Evolutionary conservation across 2,113 vertebrate genomes (phyloP), one percentile per base, ranked within the genome.

Genomic region (Hippocampus abdominalis): DNA sequence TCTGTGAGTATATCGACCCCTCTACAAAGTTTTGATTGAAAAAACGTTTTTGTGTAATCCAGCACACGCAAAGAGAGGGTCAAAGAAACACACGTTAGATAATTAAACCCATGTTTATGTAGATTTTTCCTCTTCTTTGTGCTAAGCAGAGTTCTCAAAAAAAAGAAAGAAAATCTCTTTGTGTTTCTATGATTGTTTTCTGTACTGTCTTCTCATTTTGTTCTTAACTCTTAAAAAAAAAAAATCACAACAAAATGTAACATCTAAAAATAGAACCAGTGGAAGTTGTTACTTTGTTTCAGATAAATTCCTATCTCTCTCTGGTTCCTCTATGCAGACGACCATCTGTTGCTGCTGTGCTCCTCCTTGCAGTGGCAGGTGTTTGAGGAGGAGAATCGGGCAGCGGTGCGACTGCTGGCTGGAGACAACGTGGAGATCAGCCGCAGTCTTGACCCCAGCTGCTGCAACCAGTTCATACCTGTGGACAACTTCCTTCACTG

Each of bases 351-450:
- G 83, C 77, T 94, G 81, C 81, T 93, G 65, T 89, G 84, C 68
- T 90, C 91, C 1, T 94, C 92, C 59, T 88, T 93, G 68, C 92
- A 93, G 87, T 86, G 90, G 90, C 91, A 92, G 39, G 91, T 91
- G n/a, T 92, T 92, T 68, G 76, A 90, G 76, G 90, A 92, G 36
- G 87, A 94, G 86, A 92, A 93, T 73, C 89, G 85, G 12, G 87
- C 82, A 0, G 75, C 61, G 0, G 69, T 86, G 39, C 89, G 92
- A 21, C 69, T 86, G 44, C 9, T 77, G 42, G 91, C 90, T 0
- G 93, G 91, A 62, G 91, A 92, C 25, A 89, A 91, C 0, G 62
- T 88, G 3, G 92, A 92, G 75, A 93, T 93, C 69, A 87, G 92
- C 70, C 77, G 78, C 18, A 88, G 80, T 60, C 79, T 92, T 21